Base-by-base conservation (phyloP, 2,888 invertebrate species). In the Hetaerina titia region DNA sequence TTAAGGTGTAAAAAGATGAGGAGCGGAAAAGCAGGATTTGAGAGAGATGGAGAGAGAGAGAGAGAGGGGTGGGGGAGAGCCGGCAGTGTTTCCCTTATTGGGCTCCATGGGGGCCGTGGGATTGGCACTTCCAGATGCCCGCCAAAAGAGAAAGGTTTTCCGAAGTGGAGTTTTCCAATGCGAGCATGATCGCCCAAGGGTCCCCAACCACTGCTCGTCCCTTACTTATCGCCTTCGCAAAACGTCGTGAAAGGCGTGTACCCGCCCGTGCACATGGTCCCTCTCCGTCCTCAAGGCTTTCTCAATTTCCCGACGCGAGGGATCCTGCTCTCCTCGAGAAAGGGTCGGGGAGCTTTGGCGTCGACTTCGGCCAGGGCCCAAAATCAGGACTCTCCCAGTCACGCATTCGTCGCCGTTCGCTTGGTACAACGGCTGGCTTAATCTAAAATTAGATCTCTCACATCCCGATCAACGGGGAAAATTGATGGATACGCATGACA, bases 141-240 rank as follows among this genome's bases (percentile, higher is more conserved):
- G 90, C 90, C 90, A 64, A 90, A 90, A 90, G 90, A 90, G 90
- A 90, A 90, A 90, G 90, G 90, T 60, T 90, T 63, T 64, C 25
- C 17, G 63, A 25, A 90, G 90, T 63, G 90, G 31, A 90, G 63
- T 90, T 64, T 90, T 90, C 90, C 88, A 45, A 56, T n/a, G 63
- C 63, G 63, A 19, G 69, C 69, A 69, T 69, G 69, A 69, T 69
- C 69, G 69, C 69, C 69, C 19, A 69, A 69, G 69, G 69, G 69
- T 69, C 60, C 17, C 60, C 60, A 1, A 45, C 45, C 45, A 45
- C 45, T 15, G 60, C 60, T 60, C 60, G 60, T 9, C n/a, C n/a
- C n/a, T 22, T 69, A 69, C 69, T 69, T 69, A 22, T 22, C n/a
- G 22, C n/a, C 69, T 69, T n/a, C 22, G 69, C 69, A 9, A n/a